These are phyloP conservation scores for Phoxinus dragarum DNA, from an alignment of 2,797 vertebrate species.

Conservation along the genomic window DNA sequence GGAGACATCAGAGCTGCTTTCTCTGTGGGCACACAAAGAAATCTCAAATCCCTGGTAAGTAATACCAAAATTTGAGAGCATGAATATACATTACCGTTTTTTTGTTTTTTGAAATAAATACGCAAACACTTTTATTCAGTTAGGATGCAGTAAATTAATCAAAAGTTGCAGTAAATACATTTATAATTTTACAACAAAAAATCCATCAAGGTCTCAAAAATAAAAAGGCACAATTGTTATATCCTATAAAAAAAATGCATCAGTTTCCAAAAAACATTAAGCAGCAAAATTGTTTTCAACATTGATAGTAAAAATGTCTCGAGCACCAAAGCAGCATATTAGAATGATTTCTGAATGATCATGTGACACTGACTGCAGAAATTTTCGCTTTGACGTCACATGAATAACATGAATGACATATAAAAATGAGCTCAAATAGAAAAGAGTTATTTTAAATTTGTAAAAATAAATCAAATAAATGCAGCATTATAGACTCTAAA, in stretches of 20 bases:
- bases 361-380: neutral
- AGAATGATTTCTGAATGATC: neutral
- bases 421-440: neutral
- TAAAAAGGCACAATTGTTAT: too few relatives aligned
- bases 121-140: neutral
- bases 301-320: neutral
- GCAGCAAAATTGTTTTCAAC: neutral
- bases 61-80: neutral
- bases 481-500: neutral
- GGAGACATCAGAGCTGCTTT: conserved; percentile 81
- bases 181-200: neutral
- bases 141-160: neutral
- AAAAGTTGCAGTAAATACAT: neutral
- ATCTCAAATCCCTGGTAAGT: neutral
- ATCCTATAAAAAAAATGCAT: neutral
- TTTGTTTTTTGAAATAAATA: neutral
- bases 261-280: neutral
- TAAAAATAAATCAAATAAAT: neutral
- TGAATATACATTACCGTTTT: neutral
- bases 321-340: neutral
- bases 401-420: neutral
- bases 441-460: neutral
- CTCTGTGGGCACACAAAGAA: conserved; percentile 71
- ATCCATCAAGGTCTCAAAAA: too few relatives aligned
- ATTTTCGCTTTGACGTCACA: neutral